phyloP scores from a whole-genome alignment of 2,797 vertebrate species.

The Catostomus latipinnis region DNA sequence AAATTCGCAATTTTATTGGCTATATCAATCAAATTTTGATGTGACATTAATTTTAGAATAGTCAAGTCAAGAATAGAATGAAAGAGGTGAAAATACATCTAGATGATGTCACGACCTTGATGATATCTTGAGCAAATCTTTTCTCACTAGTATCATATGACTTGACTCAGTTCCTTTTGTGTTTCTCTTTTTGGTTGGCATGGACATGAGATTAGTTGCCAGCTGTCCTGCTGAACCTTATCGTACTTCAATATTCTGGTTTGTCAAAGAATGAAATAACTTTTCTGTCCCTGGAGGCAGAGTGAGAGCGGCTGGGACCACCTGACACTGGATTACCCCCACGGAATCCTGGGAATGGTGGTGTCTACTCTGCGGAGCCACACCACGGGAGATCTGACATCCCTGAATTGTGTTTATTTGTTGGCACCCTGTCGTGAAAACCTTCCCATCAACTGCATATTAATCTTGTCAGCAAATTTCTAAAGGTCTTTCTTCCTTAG shows the following conservation, averaged over 20 bases:
- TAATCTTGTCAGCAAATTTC: constrained; percentile 89
- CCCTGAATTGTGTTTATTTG: constrained; percentile 95
- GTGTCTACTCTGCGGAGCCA: constrained; percentile 66
- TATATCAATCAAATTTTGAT: background rate
- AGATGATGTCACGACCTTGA: constrained; percentile 50
- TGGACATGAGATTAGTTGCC: constrained; percentile 73
- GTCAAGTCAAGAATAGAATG: constrained; percentile 25
- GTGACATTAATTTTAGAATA: constrained; percentile 24
- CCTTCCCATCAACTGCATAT: constrained; percentile 89
- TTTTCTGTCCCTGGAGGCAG: constrained; percentile 66
- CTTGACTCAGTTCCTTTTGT: constrained; percentile 64
- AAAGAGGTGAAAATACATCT: constrained; percentile 18
- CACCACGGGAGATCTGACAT: constrained; percentile 74
- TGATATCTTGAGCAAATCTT: constrained; percentile 68
- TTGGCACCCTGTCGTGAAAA: constrained; percentile 91
- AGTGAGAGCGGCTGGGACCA: constrained; percentile 67
- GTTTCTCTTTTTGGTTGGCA: constrained; percentile 65
- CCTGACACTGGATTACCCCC: constrained; percentile 73
- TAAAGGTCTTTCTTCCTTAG: constrained; percentile 70
- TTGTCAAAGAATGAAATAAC: constrained; percentile 73
- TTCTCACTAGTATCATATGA: constrained; percentile 75
- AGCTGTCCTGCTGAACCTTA: constrained; percentile 74
- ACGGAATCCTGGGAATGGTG: constrained; percentile 76
- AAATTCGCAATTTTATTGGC: background rate
- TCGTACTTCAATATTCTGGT: constrained; percentile 67